Evolutionary conservation across 2,888 invertebrate species (phyloP), one percentile per base, ranked within the genome.

Genomic region (Zaprionus obscuricornis): DNA sequence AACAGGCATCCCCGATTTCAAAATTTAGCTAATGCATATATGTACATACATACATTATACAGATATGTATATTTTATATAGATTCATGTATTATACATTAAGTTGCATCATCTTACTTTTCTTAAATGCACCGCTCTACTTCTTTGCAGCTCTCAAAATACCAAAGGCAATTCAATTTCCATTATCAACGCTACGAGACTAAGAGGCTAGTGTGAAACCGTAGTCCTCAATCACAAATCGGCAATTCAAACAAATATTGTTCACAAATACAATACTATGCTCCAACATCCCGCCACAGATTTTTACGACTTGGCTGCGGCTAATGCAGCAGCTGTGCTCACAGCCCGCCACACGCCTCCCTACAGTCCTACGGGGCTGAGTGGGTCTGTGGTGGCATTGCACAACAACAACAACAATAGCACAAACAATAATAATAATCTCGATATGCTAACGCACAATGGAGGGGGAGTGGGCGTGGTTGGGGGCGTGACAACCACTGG

Each of bases 221-320:
- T n/a, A n/a, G n/a, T n/a, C n/a, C n/a, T n/a, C n/a, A n/a, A n/a
- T n/a, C n/a, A n/a, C 37, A 4, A 3, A 6, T 13, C 29, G 14
- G 11, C 47, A 43, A 17, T 17, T 29, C 31, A 34, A 13, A 33
- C 18, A 29, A 39, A 34, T 6, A 50, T 22, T 16, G 11, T 7
- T 11, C 18, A 16, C 26, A 45, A n/a, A 8, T 47, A 33, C 52
- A 33, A 47, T 31, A 87, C 73, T 51, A 90, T 90, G 90, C 82
- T 90, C 55, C 90, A 90, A 74, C 90, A 90, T 87, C 89, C 90
- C 86, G 89, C 90, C 81, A 88, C 90, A 64, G 90, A 90, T 76
- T 90, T 90, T 77, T 90, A 90, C 49, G 90, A 90, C 51, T 79
- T 90, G 77, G 89, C 90, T 52, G 87, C 90, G 39, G 88, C 89